Evolutionary conservation across 2,113 vertebrate genomes (phyloP), one percentile per base, ranked within the genome.

Genomic region (Nyctibius bracteatus): DNA sequence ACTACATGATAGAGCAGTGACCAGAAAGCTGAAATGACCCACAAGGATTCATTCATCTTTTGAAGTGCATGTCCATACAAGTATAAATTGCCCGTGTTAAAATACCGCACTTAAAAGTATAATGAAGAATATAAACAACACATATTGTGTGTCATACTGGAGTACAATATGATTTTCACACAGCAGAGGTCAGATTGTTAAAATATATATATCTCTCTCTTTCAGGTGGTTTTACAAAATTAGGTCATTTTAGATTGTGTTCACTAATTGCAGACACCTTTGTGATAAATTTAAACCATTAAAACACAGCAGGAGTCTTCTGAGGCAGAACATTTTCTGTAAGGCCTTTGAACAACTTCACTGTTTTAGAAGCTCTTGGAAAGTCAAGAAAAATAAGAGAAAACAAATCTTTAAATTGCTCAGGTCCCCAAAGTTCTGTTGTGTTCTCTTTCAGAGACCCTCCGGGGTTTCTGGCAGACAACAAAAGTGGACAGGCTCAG

Each of bases 221-320:
- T 47, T 95, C 68, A 93, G 82, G 70, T 9, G 17, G 51, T 78
- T 94, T 41, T 85, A 88, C 20, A 5, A n/a, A 97, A 96, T 92
- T 92, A 88, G 81, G 47, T 77, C 23, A 94, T 79, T 95, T 97
- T 88, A 67, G 57, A 87, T 81, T 82, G 44, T 65, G 43, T 83
- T 90, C 67, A 70, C 46, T 92, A 95, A 97, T 97, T 97, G 82
- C 27, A 88, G 54, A 85, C 37, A 88, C 37, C 62, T 87, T 91
- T 24, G n/a, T 96, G 94, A 94, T 96, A 97, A 85, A 96, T 96
- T 86, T 78, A 67, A 97, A 44, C 21, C 79, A 96, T 96, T 97
- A 96, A 95, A 96, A 63, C 92, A 93, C 94, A 97, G 91, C 89
- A 96, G 94, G 90, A 90, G 39, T 90, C 95, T 97, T 97, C 90